Percentiles rank a stretch among this genome's conserved stretches.
Evolutionary conservation across 2,797 vertebrate species (phyloP).

Genomic region (Hippoglossus hippoglossus): DNA sequence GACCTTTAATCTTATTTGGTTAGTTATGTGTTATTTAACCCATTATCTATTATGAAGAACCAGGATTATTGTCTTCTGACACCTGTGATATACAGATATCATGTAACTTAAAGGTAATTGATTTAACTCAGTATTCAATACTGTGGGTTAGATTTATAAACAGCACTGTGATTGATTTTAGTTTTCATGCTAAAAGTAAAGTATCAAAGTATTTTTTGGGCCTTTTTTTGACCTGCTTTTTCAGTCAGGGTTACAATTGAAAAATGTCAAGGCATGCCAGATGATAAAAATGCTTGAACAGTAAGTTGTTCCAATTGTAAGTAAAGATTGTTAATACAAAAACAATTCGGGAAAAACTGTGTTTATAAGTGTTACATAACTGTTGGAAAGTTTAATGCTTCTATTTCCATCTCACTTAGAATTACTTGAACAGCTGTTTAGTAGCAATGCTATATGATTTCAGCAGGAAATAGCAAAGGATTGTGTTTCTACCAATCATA

Average conservation of each 20-base stretch:
- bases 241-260: too few species aligned
- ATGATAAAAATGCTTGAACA: not conserved
- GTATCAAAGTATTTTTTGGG: too few species aligned
- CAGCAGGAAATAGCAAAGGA: not conserved
- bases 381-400: not conserved
- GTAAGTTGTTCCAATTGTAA: not conserved
- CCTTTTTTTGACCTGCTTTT: too few species aligned
- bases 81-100: too few species aligned
- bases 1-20: not conserved
- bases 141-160: not conserved
- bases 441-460: not conserved
- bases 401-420: not conserved
- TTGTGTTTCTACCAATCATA: not conserved
- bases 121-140: not conserved
- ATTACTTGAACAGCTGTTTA: not conserved
- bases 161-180: not conserved
- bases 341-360: not conserved
- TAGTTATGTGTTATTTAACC: not conserved
- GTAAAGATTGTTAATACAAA: conserved; percentile 8
- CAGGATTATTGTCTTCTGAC: too few species aligned
- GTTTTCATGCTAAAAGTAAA: not conserved
- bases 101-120: too few species aligned
- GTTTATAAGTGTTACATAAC: not conserved
- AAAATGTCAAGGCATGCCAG: not conserved
- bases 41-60: not conserved